Conservation (phyloP, 2,113 vertebrate species). For the Tachysurus vachellii region DNA sequence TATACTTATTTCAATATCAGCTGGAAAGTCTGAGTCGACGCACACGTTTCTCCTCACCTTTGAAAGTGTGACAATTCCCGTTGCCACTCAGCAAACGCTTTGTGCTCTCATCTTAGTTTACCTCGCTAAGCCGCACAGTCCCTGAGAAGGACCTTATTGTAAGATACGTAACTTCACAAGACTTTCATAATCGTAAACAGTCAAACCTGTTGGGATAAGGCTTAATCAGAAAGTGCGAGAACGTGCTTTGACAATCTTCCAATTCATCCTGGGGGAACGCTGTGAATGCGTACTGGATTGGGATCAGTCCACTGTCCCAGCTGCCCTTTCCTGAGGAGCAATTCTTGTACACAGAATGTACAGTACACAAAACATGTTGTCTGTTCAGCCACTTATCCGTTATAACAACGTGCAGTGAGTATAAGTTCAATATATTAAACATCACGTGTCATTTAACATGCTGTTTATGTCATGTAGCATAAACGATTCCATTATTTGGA, state of each 20-base stretch:
- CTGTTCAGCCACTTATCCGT: background rate
- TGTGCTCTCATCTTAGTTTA: background rate
- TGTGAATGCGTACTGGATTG: background rate
- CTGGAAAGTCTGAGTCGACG: background rate
- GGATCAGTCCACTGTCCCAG: background rate
- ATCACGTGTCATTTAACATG: too few species aligned
- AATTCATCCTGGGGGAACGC: background rate
- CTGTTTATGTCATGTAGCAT: background rate
- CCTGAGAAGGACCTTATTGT: background rate
- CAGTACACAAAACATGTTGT: background rate
- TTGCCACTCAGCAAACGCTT: background rate
- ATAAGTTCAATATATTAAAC: background rate
- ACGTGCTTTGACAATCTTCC: background rate
- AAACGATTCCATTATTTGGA: background rate
- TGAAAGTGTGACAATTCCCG: conserved; percentile 4
- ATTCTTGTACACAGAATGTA: background rate
- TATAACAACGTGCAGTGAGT: background rate
- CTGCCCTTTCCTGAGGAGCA: background rate
- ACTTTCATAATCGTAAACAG: conserved; percentile 19
- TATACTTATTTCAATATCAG: background rate
- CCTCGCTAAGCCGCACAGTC: background rate
- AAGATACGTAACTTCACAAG: background rate
- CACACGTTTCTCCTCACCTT: background rate
- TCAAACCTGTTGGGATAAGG: background rate
- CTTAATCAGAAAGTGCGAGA: background rate